Conservation (phyloP, 2,888 invertebrate species). For the Laspeyria flexula region DNA sequence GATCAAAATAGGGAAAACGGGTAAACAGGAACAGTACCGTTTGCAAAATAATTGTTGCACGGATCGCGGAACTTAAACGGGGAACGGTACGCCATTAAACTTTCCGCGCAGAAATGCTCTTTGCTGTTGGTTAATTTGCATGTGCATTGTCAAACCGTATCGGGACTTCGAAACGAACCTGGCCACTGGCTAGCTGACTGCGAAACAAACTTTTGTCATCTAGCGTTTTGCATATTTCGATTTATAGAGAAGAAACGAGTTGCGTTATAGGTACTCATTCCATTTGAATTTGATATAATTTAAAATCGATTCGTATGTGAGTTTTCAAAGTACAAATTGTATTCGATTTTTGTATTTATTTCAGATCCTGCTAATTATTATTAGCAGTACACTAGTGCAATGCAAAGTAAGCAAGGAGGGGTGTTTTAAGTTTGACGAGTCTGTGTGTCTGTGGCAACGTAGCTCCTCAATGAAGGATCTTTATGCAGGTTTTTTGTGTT, state of each 20-base stretch:
- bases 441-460: too few relatives aligned
- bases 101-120: conserved; percentile 74
- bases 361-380: too few relatives aligned
- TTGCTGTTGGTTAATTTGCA: conserved; percentile 79
- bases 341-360: too few relatives aligned
- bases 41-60: conserved; percentile 69
- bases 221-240: conserved; percentile 61
- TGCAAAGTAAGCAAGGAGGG: too few relatives aligned
- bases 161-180: conserved; percentile 72
- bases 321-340: too few relatives aligned
- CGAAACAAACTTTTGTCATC: conserved; percentile 73
- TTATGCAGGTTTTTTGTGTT: too few relatives aligned
- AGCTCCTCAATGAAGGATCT: too few relatives aligned
- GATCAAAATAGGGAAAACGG: conserved; percentile 53
- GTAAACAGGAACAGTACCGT: conserved; percentile 54
- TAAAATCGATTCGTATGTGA: conserved; percentile 35
- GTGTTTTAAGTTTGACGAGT: too few relatives aligned
- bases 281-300: conserved; percentile 48
- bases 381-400: too few relatives aligned
- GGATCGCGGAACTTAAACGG: conserved; percentile 67
- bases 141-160: conserved; percentile 83
- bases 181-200: conserved; percentile 68
- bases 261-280: conserved; percentile 36
- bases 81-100: conserved; percentile 71
- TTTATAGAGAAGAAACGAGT: conserved; percentile 53